Conservation (phyloP, 2,888 invertebrate species). For the Acleris holmiana region DNA sequence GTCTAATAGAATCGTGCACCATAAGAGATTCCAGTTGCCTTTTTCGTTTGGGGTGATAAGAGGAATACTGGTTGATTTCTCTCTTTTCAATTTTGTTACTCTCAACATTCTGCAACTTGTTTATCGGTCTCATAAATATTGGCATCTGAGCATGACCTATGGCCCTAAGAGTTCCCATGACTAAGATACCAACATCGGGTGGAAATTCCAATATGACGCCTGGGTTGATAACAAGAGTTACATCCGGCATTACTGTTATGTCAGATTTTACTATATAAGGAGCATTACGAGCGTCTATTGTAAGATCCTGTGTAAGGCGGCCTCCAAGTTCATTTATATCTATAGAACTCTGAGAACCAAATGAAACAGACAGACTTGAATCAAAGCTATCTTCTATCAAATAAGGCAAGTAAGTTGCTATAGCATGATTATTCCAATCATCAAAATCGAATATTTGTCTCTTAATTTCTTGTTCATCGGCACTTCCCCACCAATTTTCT, state of each 20-base stretch:
- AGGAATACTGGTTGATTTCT: constrained; percentile 64
- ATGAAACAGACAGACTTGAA: constrained; percentile 89
- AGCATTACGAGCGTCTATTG: constrained; percentile 84
- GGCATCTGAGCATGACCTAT: constrained; percentile 90
- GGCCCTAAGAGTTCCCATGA: constrained; percentile 95
- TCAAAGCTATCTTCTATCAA: constrained; percentile 91
- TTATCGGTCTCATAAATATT: constrained; percentile 90
- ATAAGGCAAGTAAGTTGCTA: constrained; percentile 95
- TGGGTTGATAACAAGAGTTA: constrained; percentile 92
- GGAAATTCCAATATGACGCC: constrained; percentile 97
- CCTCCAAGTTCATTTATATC: constrained; percentile 91
- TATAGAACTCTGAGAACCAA: constrained; percentile 81
- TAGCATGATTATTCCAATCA: constrained; percentile 99
- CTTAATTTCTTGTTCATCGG: constrained; percentile 89
- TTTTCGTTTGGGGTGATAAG: constrained; percentile 66
- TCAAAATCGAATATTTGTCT: constrained; percentile 98
- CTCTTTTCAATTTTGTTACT: constrained; percentile 68
- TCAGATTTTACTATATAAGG: constrained; percentile 94
- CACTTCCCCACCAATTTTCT: constrained; percentile 98
- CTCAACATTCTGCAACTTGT: constrained; percentile 63
- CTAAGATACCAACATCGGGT: constrained; percentile 97
- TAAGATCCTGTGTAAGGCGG: constrained; percentile 87
- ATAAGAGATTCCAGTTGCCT: constrained; percentile 84
- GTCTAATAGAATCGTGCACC: constrained; percentile 87
- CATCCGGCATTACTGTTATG: constrained; percentile 98